Evolutionary conservation across 1,140 invertebrate species (phyloP), one percentile per base, ranked within the genome.

Genomic region (Drosophila bocqueti): DNA sequence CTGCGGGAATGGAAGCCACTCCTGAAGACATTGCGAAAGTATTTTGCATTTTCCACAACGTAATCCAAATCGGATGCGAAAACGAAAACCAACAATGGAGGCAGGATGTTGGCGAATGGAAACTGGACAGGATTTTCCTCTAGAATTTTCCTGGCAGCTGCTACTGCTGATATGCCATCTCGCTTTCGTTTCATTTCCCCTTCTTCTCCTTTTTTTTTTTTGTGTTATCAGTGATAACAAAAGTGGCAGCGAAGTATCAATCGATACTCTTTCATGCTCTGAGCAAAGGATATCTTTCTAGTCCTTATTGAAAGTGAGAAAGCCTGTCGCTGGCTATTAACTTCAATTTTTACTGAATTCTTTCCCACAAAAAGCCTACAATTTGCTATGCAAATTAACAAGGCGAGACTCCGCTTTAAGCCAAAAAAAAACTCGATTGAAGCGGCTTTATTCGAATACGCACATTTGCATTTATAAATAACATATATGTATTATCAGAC

Each of bases 11-110:
- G 40, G 40, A 3, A 42, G 13, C 46, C 2, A 4, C 36, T 40
- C 26, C n/a, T 7, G 47, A 40, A 26, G 45, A 50, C 40, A 29
- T 49, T 47, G 47, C 40, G 13, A 55, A 79, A 80, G 83, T 89
- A 69, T 67, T 86, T 89, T 86, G 83, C 83, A 86, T 86, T 86
- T 73, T 68, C 49, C 80, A 60, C 64, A 78, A 75, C 71, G 78
- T 84, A 78, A 84, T 84, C 79, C 79, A 57, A 84, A 69, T 74
- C 71, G 71, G 68, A 74, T 61, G 68, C 67, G 55, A 73, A 73
- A 73, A 81, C 69, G 81, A 84, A 80, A 84, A 50, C 65, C 63
- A 81, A 79, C 81, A 82, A 74, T 43, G 72, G 13, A 16, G 59
- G 31, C 60, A 21, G 11, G 2, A 43, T 40, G 15, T 46, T 3